Base-by-base conservation (phyloP, 2,797 vertebrate species). In the Halcyon badia region DNA sequence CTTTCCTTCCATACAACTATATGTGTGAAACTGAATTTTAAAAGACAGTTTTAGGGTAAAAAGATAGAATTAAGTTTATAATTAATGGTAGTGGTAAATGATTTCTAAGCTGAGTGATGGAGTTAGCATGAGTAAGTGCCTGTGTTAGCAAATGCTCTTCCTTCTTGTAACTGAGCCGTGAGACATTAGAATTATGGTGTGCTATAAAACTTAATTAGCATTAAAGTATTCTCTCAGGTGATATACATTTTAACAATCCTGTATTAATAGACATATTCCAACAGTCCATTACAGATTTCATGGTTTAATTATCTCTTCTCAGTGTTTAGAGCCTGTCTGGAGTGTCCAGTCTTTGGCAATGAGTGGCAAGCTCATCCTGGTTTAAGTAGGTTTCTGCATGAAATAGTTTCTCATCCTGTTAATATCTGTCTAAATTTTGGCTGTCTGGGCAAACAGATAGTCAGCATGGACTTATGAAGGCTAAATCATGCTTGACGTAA, bases 211-310 rank as follows among this genome's bases (percentile, higher is more conserved):
- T 89, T 91, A 80, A 95, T 94, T 91, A 94, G 51, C 79, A 92
- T 91, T 83, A 80, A 94, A 95, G 25, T 91, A 85, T 95, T 96
- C 91, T 95, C 93, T 89, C 94, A 85, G 93, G 94, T 94, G 71
- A 73, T 58, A 89, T 48, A 60, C 22, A 60, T 95, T 95, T 95
- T 70, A 87, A 92, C 66, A 95, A 89, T 92, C 56, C 48, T 31
- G 20, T 89, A 94, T 97, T 94, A 95, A 95, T 95, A 83, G 66
- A 58, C 78, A 83, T 44, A 87, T 80, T 52, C 71, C 82, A 84
- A 87, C 94, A 82, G 58, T 76, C 66, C 66, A 35, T 94, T 89
- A 80, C 25, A 62, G 56, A 56, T 92, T 96, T 97, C 71, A 66
- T 6, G 26, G 60, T 87, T 92, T 95, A 87, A 87, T 90, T 90